Evolutionary conservation across 2,888 invertebrate species (phyloP), one percentile per base, ranked within the genome.

Genomic region (Diabrotica balteata): DNA sequence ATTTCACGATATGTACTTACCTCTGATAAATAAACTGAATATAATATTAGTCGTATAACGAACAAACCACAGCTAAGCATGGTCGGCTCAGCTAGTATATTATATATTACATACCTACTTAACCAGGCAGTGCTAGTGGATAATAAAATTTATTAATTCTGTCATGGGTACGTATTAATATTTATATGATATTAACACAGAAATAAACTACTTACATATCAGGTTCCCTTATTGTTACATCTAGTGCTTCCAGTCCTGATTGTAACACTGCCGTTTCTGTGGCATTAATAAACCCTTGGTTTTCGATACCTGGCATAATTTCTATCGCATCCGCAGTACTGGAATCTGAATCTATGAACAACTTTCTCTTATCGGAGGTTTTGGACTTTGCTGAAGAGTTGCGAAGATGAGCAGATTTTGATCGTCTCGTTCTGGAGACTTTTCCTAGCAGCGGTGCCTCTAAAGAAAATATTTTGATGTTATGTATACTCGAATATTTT

Each of bases 351-450:
- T 78, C 77, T 32, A 70, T 61, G n/a, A 82, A 71, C 11, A 84
- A 69, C 67, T 78, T 77, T 63, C 76, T 73, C 70, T 81, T 83
- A 72, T 84, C 83, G 2, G 78, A 78, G 32, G 72, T 73, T 72
- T 78, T 81, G 22, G 80, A 79, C 73, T 79, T 82, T 10, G 77
- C 81, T 9, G 81, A 81, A 17, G 76, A 77, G 59, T 81, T 80
- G 61, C 83, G 73, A 45, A 80, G 74, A 3, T 86, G 87, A 0
- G 91, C 91, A 0, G 90, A 89, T 63, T 90, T 89, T 0, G 91
- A 91, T n/a, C 91, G 83, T 8, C 89, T 86, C 4, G 89, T 88
- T 58, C 91, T 85, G 0, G 91, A 90, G 0, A 91, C 86, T 63
- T 90, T 88, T 0, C 91, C 91, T 69, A 91, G 81, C 49, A 91